Conservation (phyloP, 2,888 invertebrate genomes). For the Cerceris ruficornis region DNA sequence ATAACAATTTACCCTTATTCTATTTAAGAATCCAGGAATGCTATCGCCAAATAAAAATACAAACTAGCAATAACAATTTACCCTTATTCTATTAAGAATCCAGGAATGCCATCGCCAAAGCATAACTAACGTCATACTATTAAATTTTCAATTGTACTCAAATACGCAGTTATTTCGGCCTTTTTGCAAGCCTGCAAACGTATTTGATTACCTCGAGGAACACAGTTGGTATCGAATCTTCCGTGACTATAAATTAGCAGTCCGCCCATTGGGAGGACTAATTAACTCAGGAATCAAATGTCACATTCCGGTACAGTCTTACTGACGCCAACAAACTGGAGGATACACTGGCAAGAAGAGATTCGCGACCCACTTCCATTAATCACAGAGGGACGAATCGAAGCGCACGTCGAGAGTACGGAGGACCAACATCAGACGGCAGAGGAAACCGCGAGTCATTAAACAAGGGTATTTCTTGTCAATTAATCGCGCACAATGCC, state of each 20-base stretch:
- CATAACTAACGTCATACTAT: no score
- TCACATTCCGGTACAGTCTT: slow-evolving; percentile 31
- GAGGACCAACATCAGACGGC: slow-evolving; percentile 33
- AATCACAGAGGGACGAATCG: slow-evolving; percentile 46
- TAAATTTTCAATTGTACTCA: not conserved
- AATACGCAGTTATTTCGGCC: not conserved
- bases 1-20: no score
- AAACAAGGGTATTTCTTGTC: slow-evolving; percentile 25
- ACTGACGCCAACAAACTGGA: not conserved
- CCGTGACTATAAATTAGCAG: slow-evolving; percentile 43
- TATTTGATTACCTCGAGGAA: no score
- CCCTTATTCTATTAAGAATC: no score
- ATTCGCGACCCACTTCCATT: slow-evolving; percentile 35
- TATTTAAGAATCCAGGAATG: no score
- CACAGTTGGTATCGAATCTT: not conserved
- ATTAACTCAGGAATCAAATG: slow-evolving; percentile 62
- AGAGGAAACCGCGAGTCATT: slow-evolving; percentile 40
- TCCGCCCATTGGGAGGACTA: slow-evolving; percentile 29
- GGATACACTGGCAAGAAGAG: slow-evolving; percentile 33
- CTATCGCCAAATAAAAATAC: no score
- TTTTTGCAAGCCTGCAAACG: slow-evolving; percentile 9
- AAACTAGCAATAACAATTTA: no score
- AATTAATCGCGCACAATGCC: slow-evolving; percentile 7
- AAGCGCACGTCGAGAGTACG: not conserved
- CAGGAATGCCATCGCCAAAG: no score